A percentile compares a stretch with the other conserved stretches of the same genome.
Conservation (phyloP, 2,888 invertebrate genomes). For the Drosophila falleni region DNA sequence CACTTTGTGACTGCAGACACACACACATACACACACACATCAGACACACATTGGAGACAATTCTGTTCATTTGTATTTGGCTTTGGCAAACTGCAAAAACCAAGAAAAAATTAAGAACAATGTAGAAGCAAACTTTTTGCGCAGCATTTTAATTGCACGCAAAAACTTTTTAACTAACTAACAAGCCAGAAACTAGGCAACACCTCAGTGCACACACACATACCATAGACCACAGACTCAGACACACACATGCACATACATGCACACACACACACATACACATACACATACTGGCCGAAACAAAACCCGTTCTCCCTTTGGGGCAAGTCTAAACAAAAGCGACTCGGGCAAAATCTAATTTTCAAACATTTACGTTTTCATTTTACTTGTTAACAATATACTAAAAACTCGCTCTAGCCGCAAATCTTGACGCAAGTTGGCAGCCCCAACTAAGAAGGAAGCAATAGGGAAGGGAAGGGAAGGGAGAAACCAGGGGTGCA, state of each 20-base stretch:
- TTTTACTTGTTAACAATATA: conserved; percentile 78
- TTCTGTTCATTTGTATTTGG: conserved; percentile 76
- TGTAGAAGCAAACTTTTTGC: conserved; percentile 75
- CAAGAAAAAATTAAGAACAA: conserved; percentile 76
- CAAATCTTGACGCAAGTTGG: conserved; percentile 54
- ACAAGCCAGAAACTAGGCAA: conserved; percentile 79
- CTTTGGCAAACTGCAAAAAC: conserved; percentile 71
- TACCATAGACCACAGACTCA: conserved; percentile 10
- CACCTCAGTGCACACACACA: conserved; percentile 70
- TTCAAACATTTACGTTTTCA: conserved; percentile 81
- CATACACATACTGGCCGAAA: background rate
- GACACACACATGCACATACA: conserved; percentile 15
- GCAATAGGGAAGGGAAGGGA: background rate
- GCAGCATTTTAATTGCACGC: conserved; percentile 81
- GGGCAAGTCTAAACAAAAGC: conserved; percentile 67
- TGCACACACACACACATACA: too few species aligned
- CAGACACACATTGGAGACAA: conserved; percentile 57
- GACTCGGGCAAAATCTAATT: conserved; percentile 76
- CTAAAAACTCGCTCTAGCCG: conserved; percentile 49
- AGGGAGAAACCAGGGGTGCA: too few species aligned
- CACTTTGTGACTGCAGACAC: conserved; percentile 60
- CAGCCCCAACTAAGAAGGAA: background rate
- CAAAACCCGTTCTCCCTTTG: background rate
- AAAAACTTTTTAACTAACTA: conserved; percentile 80
- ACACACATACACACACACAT: conserved; percentile 26